Percentiles rank a stretch among this genome's conserved stretches.
These are phyloP conservation scores for Crocallis elinguaria DNA, from an alignment of 2,888 invertebrate genomes.

Conservation along the genomic window DNA sequence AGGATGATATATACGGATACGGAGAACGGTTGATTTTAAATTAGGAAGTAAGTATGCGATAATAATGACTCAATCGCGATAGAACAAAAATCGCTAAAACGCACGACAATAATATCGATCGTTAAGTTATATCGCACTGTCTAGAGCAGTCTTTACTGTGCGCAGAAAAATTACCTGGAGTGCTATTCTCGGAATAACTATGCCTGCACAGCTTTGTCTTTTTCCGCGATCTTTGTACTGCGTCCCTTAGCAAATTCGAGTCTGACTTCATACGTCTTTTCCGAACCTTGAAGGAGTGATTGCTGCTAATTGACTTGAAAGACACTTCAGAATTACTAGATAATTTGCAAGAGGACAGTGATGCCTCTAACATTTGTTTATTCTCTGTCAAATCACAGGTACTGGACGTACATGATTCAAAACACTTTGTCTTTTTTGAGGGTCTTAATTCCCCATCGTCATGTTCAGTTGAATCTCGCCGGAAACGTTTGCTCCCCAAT, in stretches of 20 bases:
- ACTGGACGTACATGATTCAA: constrained; percentile 59
- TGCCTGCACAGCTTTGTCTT: constrained; percentile 48
- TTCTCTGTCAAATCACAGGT: constrained; percentile 57
- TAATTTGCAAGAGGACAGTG: constrained; percentile 50
- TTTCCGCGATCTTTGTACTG: constrained; percentile 63
- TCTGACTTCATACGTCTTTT: constrained; percentile 72
- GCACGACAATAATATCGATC: too few relatives aligned
- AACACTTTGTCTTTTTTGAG: constrained; percentile 67
- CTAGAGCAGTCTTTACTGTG: background rate
- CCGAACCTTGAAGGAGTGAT: constrained; percentile 66
- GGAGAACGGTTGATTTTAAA: too few relatives aligned
- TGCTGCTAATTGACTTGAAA: constrained; percentile 73
- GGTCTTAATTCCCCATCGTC: constrained; percentile 57
- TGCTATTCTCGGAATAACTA: constrained; percentile 51
- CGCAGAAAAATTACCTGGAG: constrained; percentile 55
- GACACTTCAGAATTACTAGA: constrained; percentile 58
- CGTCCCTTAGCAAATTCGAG: constrained; percentile 66
- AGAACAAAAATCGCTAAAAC: too few relatives aligned
- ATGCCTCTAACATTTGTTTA: constrained; percentile 40
- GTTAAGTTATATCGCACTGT: too few relatives aligned
- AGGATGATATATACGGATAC: too few relatives aligned
- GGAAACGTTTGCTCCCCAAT: constrained; percentile 59
- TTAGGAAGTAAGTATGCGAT: too few relatives aligned
- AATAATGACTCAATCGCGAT: too few relatives aligned
- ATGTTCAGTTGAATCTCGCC: constrained; percentile 54